A percentile compares a stretch with the other conserved stretches of the same genome.
phyloP scores from a whole-genome alignment of 1,140 invertebrate species.

The Cheumatopsyche charites region DNA sequence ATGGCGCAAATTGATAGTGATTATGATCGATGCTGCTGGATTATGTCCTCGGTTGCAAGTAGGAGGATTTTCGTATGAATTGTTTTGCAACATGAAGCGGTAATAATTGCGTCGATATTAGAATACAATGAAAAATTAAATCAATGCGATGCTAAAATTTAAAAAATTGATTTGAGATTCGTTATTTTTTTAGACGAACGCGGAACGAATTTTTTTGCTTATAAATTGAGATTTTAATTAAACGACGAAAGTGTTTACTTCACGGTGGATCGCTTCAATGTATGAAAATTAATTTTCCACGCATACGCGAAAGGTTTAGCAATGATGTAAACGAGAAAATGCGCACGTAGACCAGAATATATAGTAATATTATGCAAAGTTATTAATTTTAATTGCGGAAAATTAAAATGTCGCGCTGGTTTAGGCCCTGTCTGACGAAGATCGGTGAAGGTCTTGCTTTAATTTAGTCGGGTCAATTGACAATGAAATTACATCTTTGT shows the following conservation, averaged over 20 bases:
- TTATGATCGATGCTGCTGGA: background rate
- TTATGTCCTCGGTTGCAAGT: background rate
- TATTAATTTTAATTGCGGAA: slow-evolving; percentile 4
- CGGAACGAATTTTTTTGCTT: background rate
- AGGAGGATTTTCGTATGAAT: background rate
- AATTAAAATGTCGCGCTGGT: background rate
- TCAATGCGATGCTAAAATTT: background rate
- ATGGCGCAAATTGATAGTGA: background rate
- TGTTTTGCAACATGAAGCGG: background rate
- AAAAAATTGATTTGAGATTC: background rate
- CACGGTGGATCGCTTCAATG: background rate
- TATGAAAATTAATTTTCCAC: slow-evolving; percentile 17
- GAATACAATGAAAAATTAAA: background rate
- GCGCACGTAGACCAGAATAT: background rate
- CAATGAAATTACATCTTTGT: slow-evolving; percentile 8
- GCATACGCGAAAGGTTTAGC: slow-evolving; percentile 7
- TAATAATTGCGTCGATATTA: background rate
- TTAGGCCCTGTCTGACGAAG: too few species aligned
- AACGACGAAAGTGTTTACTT: slow-evolving; percentile 18
- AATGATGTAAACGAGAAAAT: background rate
- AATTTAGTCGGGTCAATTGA: slow-evolving; percentile 1
- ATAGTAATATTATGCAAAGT: background rate
- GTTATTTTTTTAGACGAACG: background rate
- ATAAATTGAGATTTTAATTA: background rate
- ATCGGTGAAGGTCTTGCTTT: too few species aligned